Evolutionary conservation across 2,888 invertebrate species (phyloP).

Genomic region (Branchinecta sandiegonensis): DNA sequence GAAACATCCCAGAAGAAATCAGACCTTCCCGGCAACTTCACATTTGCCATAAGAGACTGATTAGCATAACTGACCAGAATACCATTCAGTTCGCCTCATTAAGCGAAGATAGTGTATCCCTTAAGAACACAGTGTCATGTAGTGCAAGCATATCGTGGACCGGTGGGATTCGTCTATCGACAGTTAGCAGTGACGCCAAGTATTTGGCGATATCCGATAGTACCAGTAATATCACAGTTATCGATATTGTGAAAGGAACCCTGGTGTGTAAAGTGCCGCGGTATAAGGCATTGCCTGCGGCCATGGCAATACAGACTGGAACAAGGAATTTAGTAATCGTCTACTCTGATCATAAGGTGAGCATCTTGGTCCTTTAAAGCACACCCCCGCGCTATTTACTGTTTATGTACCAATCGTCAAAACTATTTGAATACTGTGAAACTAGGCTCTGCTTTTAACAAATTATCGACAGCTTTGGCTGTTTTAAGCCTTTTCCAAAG

Average conservation of each 20-base stretch:
- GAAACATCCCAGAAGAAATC: background rate
- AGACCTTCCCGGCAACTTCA: background rate
- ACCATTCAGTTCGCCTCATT: conserved; percentile 7
- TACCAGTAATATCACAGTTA: conserved; percentile 49
- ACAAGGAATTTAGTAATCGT: conserved; percentile 48
- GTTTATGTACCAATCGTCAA: too few species aligned
- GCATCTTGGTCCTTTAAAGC: conserved; percentile 21
- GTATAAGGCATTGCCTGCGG: conserved; percentile 53
- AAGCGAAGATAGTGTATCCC: background rate
- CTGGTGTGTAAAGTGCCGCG: conserved; percentile 44
- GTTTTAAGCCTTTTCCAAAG: too few species aligned
- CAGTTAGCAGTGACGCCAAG: conserved; percentile 41
- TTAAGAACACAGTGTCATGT: conserved; percentile 17
- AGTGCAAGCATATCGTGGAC: conserved; percentile 40
- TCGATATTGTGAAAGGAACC: conserved; percentile 35
- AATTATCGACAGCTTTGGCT: too few species aligned
- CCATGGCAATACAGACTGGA: conserved; percentile 49
- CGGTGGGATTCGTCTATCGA: conserved; percentile 41
- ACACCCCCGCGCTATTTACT: too few species aligned
- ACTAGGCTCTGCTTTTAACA: too few species aligned
- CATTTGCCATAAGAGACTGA: background rate
- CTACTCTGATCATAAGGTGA: conserved; percentile 65
- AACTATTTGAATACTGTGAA: too few species aligned
- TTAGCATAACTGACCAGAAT: background rate
- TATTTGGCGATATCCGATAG: conserved; percentile 54